Conservation (phyloP, 64 coral and sea anemone species). For the Dendrophyllia cribrosa region DNA sequence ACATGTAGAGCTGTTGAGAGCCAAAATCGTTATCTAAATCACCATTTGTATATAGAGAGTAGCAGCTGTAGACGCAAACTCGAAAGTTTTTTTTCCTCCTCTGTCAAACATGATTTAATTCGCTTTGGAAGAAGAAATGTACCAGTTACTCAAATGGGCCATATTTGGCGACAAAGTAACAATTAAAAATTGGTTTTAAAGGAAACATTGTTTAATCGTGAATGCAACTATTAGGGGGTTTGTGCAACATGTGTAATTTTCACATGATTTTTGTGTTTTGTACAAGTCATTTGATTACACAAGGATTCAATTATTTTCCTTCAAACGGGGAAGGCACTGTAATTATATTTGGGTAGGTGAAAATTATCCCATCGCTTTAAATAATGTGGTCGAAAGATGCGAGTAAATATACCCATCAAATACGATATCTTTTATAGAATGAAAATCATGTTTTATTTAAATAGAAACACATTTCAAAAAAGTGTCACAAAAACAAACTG, state of each 20-base stretch:
- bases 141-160: too few species aligned
- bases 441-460: too few species aligned
- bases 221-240: neutral
- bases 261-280: neutral
- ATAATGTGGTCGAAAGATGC: too few species aligned
- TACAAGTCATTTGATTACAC: neutral
- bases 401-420: too few species aligned
- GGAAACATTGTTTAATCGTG: neutral
- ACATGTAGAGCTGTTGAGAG: neutral
- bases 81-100: neutral
- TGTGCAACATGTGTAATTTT: slow-evolving; percentile 12
- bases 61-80: neutral
- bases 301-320: neutral
- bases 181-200: neutral
- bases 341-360: neutral
- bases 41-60: neutral
- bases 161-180: neutral
- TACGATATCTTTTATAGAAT: too few species aligned
- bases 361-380: neutral
- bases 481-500: too few species aligned
- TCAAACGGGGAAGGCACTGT: neutral
- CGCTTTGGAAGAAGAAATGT: too few species aligned
- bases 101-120: too few species aligned
- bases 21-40: neutral
- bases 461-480: too few species aligned